phyloP scores from a whole-genome alignment of 2,888 invertebrate genomes.

The Gastracanthus pulcherrimus region DNA sequence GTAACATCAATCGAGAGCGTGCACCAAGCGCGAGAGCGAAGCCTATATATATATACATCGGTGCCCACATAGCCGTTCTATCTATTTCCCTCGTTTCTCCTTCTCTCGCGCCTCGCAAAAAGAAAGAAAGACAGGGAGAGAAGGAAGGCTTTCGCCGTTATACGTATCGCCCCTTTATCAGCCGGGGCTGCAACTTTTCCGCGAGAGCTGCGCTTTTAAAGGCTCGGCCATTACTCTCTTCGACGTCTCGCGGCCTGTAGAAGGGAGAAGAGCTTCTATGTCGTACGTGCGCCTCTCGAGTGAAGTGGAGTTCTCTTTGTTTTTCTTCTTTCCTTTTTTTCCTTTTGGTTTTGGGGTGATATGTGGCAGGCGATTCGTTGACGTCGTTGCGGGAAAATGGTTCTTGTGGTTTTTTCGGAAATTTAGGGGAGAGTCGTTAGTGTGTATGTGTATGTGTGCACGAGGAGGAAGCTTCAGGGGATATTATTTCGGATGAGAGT shows the following conservation, averaged over 20 bases:
- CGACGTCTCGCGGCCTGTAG: not conserved
- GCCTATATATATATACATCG: too few relatives aligned
- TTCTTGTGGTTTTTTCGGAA: too few relatives aligned
- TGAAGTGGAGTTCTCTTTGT: not conserved
- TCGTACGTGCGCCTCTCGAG: not conserved
- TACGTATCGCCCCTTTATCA: constrained; percentile 16
- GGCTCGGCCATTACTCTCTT: constrained; percentile 22
- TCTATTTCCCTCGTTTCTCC: not conserved
- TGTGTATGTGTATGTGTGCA: too few relatives aligned
- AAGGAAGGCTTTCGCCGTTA: not conserved
- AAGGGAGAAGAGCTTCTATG: not conserved
- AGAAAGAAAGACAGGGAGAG: not conserved
- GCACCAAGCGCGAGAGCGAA: too few relatives aligned
- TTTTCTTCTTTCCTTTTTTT: too few relatives aligned
- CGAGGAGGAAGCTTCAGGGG: too few relatives aligned
- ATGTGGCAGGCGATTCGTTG: too few relatives aligned
- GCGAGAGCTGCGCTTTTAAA: constrained; percentile 12
- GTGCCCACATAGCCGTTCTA: too few relatives aligned
- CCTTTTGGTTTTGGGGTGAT: not conserved
- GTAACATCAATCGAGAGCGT: constrained; percentile 11
- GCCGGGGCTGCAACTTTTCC: not conserved
- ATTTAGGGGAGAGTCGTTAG: too few relatives aligned
- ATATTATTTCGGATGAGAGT: too few relatives aligned
- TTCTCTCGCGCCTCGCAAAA: not conserved
- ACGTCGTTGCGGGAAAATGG: too few relatives aligned